Conservation (phyloP, 30 jellyfish, hydroid and myxozoan species). For the Clytia hemisphaerica region DNA sequence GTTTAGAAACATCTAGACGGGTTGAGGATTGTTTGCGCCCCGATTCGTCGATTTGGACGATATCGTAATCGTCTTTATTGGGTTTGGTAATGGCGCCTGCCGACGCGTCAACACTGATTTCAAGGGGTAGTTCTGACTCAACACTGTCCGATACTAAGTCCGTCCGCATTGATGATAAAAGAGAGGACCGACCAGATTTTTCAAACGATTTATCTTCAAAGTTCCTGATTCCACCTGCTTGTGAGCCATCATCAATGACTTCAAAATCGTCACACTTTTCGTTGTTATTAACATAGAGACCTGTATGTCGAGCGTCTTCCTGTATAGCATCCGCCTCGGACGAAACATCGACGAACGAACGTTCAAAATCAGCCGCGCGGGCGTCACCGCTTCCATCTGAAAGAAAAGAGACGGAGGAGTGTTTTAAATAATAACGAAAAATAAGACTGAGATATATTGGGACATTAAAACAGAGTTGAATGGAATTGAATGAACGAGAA, state of each 20-base stretch:
- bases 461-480: too few relatives aligned
- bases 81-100: too few relatives aligned
- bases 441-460: too few relatives aligned
- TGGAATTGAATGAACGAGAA: too few relatives aligned
- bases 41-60: conserved; percentile 8
- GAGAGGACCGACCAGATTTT: conserved; percentile 37
- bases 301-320: conserved; percentile 57
- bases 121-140: conserved; percentile 84
- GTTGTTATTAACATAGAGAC: conserved; percentile 75
- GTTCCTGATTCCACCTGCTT: conserved; percentile 52
- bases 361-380: conserved; percentile 77
- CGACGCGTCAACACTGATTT: conserved; percentile 46
- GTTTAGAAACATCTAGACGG: not conserved
- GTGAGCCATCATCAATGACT: conserved; percentile 82
- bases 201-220: conserved; percentile 92
- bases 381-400: not conserved
- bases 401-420: not conserved
- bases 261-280: conserved; percentile 93
- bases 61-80: conserved; percentile 24
- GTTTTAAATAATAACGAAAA: not conserved
- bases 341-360: conserved; percentile 87
- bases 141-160: conserved; percentile 35
- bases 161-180: conserved; percentile 29
- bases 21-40: not conserved
- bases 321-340: conserved; percentile 77